Evolutionary conservation across 2,797 vertebrate species (phyloP).

Genomic region (Cephalopachus bancanus): DNA sequence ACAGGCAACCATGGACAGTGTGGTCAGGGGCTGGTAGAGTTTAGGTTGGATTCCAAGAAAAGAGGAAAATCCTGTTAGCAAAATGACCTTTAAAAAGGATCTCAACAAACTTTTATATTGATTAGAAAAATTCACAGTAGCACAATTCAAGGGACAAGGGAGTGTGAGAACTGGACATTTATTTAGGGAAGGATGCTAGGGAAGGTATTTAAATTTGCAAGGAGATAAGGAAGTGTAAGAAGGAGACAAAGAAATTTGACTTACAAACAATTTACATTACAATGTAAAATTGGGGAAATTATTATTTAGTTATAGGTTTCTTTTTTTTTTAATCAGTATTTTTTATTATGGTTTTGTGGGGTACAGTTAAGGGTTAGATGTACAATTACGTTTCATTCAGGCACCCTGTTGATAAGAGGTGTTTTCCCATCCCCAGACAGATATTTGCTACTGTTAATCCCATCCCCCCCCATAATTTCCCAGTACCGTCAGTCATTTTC

Average conservation of each 20-base stretch:
- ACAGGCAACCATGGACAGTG: neutral
- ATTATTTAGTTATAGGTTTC: conserved; percentile 30
- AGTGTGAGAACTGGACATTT: neutral
- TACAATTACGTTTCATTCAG: no score
- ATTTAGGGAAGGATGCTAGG: neutral
- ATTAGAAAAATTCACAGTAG: conserved; percentile 15
- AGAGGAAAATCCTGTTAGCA: conserved; percentile 52
- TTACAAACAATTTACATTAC: neutral
- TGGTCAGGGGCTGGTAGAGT: neutral
- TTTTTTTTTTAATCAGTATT: no score
- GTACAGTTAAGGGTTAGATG: no score
- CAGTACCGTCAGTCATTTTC: no score
- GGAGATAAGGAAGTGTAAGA: neutral
- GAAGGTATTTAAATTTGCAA: conserved; percentile 15
- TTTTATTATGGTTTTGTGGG: no score
- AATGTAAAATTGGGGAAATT: neutral
- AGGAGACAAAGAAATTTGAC: neutral
- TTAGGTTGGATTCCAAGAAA: conserved; percentile 27
- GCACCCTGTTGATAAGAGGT: no score
- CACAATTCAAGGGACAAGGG: conserved; percentile 28
- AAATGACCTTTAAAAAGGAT: conserved; percentile 15
- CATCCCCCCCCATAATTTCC: no score
- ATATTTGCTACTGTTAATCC: no score
- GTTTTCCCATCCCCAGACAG: no score
- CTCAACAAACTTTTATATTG: neutral